Conservation (phyloP, 2,113 vertebrate genomes). For the Hippoglossus stenolepis region DNA sequence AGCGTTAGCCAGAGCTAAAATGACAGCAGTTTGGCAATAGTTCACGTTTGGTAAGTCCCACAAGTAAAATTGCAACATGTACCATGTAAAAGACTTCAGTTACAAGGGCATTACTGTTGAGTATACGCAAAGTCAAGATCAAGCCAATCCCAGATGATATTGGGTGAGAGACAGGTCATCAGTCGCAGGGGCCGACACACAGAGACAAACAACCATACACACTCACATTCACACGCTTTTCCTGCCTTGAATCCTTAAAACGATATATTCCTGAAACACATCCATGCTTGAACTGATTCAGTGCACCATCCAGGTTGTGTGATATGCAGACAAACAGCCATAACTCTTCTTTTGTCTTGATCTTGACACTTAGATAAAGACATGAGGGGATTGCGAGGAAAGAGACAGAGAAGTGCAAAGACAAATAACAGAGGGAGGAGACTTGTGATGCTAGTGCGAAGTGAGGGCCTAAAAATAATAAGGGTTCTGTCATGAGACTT, state of each 20-base stretch:
- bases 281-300: not conserved
- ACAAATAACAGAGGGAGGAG: conserved; percentile 29
- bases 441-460: conserved; percentile 39
- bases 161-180: too few relatives aligned
- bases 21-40: not conserved
- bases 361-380: conserved; percentile 34
- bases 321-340: not conserved
- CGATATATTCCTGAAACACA: not conserved
- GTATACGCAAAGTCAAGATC: too few relatives aligned
- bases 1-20: not conserved
- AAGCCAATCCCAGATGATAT: too few relatives aligned
- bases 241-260: not conserved
- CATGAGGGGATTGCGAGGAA: conserved; percentile 11
- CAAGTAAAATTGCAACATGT: not conserved
- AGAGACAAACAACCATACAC: not conserved
- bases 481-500: conserved; percentile 47
- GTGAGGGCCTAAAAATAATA: conserved; percentile 68
- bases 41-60: not conserved
- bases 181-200: not conserved
- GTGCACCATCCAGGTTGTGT: conserved; percentile 1
- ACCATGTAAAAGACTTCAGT: too few relatives aligned
- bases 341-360: conserved; percentile 20
- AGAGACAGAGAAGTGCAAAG: not conserved
- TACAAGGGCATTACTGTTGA: too few relatives aligned
- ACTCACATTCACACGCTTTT: not conserved